Base-by-base conservation (phyloP, 2,888 invertebrate genomes). In the Eristalis pertinax region DNA sequence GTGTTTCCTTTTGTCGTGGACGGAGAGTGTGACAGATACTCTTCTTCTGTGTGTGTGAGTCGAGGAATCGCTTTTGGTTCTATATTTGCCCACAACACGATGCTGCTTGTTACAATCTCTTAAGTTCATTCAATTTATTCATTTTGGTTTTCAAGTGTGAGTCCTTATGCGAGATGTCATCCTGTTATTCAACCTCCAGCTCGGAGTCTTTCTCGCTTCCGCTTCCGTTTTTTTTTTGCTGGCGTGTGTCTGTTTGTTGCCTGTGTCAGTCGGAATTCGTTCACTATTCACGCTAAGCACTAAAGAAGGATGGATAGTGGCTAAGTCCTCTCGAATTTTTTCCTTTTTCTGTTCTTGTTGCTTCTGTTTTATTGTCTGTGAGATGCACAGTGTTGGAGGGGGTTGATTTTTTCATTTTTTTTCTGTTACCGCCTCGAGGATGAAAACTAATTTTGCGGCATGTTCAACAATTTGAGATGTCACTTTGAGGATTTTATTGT, bases 401-500 rank as follows among this genome's bases (percentile, higher is more conserved):
- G 69, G 82, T 77, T 73, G 76, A 50, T 73, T 84, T 68, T 56
- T 29, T 22, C 10, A 1, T 2, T 63, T 1, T 43, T 56, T 76
- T 77, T 43, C 58, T 67, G 43, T 32, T 19, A 63, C 35, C 70
- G 77, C 82, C 86, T 75, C 63, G 78, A 79, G 84, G 72, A 76
- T 38, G 50, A 76, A 84, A 84, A 87, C 80, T 87, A 87, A 87
- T 84, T 84, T 87, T 74, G 75, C 76, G 76, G 78, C 75, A 80
- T 87, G 75, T 79, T 84, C 79, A 87, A 84, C 84, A 87, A 87
- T 87, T 72, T 80, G 79, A 68, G 79, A 80, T 84, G 75, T 87
- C 79, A 80, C 83, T 86, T 87, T 87, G 80, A 84, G 78, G 76
- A 84, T 84, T 85, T 79, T 87, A 80, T 87, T 80, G 76, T 87